Evolutionary conservation across 2,113 vertebrate species (phyloP), one percentile per base, ranked within the genome.

Genomic region (Corythornis vintsioides): DNA sequence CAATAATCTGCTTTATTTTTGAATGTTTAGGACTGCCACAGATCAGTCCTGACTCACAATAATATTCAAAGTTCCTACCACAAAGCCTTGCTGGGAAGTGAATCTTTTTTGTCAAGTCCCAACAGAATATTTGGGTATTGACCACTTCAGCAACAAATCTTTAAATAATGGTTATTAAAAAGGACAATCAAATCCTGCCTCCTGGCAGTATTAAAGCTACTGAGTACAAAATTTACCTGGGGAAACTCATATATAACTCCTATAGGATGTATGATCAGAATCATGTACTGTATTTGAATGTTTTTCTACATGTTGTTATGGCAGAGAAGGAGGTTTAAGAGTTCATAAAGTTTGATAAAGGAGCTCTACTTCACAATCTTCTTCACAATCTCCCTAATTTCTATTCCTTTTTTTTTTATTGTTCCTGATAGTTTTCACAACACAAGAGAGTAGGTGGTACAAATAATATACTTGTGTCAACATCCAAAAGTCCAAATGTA

Each of bases 231-330:
- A 71, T 69, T 86, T 81, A 52, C 43, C 3, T 45, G 0, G 18
- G 24, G 53, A 83, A 80, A 64, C 19, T 40, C 31, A 52, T 28
- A 29, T 69, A 28, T 1, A 35, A 26, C 12, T 82, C 22, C 25
- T 29, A 1, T 4, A n/a, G 64, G 40, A 78, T 0, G 0, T 18
- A 50, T 26, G 55, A 66, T 59, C 38, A 48, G 29, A 3, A 1
- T 0, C 70, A 55, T 64, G 38, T 16, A 11, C 14, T 33, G 31
- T 40, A 35, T 59, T 55, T 73, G 22, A 71, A 71, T 22, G 33
- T 29, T 47, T 19, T 57, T 70, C 17, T 20, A 50, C 47, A 15
- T 7, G 13, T 43, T 15, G 29, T 0, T 1, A 83, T 17, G 28
- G 56, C 19, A 74, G 77, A 79, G 40, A 29, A 80, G 13, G 19